Evolutionary conservation across 2,888 invertebrate species (phyloP).

Genomic region (Lycaena phlaeas): DNA sequence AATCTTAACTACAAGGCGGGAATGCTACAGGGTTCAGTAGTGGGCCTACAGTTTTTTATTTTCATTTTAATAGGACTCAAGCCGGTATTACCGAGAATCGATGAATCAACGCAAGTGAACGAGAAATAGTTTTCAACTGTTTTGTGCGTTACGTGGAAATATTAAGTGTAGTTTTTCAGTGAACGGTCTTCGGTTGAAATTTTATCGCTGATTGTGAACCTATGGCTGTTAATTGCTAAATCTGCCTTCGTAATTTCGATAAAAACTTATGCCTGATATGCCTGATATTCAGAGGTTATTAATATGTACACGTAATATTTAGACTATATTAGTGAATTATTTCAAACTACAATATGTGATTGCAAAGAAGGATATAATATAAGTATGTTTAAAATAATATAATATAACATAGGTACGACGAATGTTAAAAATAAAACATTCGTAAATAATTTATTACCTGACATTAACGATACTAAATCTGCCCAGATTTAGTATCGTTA

Average conservation of each 20-base stretch:
- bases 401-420: too few species aligned
- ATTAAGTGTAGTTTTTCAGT: conserved; percentile 20
- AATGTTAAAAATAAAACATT: too few species aligned
- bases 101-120: conserved; percentile 34
- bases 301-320: too few species aligned
- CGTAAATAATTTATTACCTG: too few species aligned
- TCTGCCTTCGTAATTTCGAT: conserved; percentile 16
- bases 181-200: conserved; percentile 11
- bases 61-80: conserved; percentile 50
- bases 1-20: conserved; percentile 67
- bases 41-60: conserved; percentile 48
- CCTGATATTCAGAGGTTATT: background rate
- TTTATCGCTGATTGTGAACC: conserved; percentile 19
- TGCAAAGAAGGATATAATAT: too few species aligned
- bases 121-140: conserved; percentile 23
- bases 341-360: too few species aligned
- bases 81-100: conserved; percentile 45
- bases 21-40: conserved; percentile 52
- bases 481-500: too few species aligned
- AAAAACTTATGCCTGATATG: conserved; percentile 1
- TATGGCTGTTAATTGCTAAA: conserved; percentile 20
- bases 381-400: too few species aligned
- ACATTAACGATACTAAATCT: too few species aligned
- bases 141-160: conserved; percentile 21
- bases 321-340: too few species aligned